These are phyloP conservation scores for Lepidocolaptes lacrymiger DNA, from an alignment of 2,797 vertebrate species.

Conservation along the genomic window DNA sequence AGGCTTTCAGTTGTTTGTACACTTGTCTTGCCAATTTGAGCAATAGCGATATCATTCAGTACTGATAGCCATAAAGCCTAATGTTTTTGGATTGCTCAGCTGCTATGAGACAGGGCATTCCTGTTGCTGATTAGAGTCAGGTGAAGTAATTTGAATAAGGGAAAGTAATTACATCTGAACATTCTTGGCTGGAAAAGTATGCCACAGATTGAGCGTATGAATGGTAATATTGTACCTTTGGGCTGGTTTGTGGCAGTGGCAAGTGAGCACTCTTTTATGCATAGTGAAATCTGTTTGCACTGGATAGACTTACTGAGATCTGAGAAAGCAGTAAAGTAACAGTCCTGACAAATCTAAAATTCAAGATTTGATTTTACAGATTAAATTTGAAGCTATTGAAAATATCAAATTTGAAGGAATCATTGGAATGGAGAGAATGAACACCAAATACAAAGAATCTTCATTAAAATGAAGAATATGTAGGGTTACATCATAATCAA, in stretches of 20 bases:
- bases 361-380: background rate
- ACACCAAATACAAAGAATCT: background rate
- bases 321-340: background rate
- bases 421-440: background rate
- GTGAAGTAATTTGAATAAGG: background rate
- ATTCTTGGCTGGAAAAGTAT: background rate
- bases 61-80: background rate
- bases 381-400: background rate
- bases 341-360: background rate
- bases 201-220: background rate
- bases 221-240: background rate
- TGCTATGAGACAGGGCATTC: background rate
- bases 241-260: background rate
- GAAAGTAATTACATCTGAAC: background rate
- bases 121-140: background rate
- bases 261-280: background rate
- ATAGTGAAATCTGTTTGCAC: background rate
- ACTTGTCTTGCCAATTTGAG: background rate
- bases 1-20: background rate
- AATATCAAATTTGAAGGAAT: background rate
- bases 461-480: conserved; percentile 13
- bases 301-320: background rate
- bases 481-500: background rate
- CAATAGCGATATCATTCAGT: background rate
- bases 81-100: background rate